Percentiles rank a stretch among this genome's conserved stretches.
Conservation (phyloP, 1,140 invertebrate species). For the Bradysia coprophila region DNA sequence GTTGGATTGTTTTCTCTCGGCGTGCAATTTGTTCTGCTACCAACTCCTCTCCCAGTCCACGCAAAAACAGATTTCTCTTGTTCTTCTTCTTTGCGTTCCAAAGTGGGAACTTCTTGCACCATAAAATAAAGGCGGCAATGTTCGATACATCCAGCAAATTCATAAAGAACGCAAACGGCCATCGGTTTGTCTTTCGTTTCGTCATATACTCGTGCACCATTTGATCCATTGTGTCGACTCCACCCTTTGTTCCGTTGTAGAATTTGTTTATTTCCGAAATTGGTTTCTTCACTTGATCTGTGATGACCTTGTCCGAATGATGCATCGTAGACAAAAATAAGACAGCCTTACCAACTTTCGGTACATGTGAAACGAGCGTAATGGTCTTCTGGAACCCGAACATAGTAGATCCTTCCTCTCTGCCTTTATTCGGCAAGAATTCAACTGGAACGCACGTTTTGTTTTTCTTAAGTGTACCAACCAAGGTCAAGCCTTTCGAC, state of each 20-base stretch:
- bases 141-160: neutral
- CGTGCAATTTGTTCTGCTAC: neutral
- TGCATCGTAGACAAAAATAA: slow-evolving; percentile 11
- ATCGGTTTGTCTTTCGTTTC: neutral
- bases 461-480: slow-evolving; percentile 17
- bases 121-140: neutral
- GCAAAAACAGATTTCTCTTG: neutral
- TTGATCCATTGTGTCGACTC: neutral
- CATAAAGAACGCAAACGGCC: too few relatives aligned
- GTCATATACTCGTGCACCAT: neutral
- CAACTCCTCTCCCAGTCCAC: neutral
- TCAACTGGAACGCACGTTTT: slow-evolving; percentile 7
- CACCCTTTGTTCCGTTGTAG: neutral
- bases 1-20: too few relatives aligned
- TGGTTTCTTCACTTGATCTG: slow-evolving; percentile 2
- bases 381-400: slow-evolving; percentile 12
- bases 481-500: slow-evolving; percentile 9
- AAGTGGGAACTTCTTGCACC: neutral
- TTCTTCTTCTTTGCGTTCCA: neutral
- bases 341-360: slow-evolving; percentile 11
- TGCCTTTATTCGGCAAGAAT: neutral
- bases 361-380: slow-evolving; percentile 10
- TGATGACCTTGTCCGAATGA: slow-evolving; percentile 2
- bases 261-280: neutral
- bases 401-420: neutral